Evolutionary conservation across 2,113 vertebrate genomes (phyloP), one percentile per base, ranked within the genome.

Genomic region (Dasyurus viverrinus): DNA sequence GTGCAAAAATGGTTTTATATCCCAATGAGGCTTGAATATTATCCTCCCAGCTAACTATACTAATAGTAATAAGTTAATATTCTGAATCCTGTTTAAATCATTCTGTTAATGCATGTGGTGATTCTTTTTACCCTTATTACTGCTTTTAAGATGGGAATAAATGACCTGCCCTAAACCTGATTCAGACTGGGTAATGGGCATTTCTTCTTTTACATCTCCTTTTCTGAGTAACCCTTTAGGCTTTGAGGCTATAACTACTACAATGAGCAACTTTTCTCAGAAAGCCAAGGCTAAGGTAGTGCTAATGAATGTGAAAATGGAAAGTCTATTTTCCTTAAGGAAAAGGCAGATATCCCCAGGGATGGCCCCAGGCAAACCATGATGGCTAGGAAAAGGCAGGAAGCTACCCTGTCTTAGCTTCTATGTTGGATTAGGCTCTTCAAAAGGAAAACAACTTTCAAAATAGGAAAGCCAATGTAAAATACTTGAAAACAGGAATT

Each of bases 31-130:
- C 68, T 84, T 84, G 68, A 84, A 84, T 84, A 84, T 84, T 84
- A 84, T 84, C 68, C 68, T 84, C 68, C 68, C 68, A 84, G 68
- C 68, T 84, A 84, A 84, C 68, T 84, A 84, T 84, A 84, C 68
- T 84, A 84, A 84, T 84, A 84, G 68, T 84, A 42, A 84, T 84
- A 42, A 42, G 68, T 84, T 84, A 84, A 84, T 84, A 84, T 84
- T 42, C 68, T 84, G 68, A 84, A 84, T 84, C 68, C 68, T 84
- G 68, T 84, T 84, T 84, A 84, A 84, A 84, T 84, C 68, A 84
- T 84, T 84, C 36, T 42, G 16, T 84, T 84, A 84, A 84, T 84
- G 68, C 68, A 84, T 42, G 68, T 84, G 68, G 68, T 84, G 68
- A 84, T 84, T 42, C 68, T 84, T 84, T 84, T 84, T 84, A 84